Conservation (phyloP, 2,888 invertebrate species). For the Volucella inanis region DNA sequence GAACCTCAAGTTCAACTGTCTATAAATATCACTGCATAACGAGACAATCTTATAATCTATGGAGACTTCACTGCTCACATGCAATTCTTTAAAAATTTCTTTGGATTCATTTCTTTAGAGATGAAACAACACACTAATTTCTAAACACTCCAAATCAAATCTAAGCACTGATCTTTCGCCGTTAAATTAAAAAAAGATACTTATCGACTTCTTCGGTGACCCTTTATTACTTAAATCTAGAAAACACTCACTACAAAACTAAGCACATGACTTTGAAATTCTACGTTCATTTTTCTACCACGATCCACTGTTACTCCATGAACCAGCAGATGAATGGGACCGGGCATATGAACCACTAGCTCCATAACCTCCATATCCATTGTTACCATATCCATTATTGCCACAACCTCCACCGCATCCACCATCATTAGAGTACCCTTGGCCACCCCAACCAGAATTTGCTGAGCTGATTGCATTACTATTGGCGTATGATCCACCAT, state of each 20-base stretch:
- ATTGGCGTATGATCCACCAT: slow-evolving; percentile 31
- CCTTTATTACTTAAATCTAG: neutral
- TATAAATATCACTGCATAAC: too few relatives aligned
- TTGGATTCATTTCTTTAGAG: too few relatives aligned
- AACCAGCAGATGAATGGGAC: slow-evolving; percentile 52
- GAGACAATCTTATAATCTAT: too few relatives aligned
- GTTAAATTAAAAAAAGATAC: too few relatives aligned
- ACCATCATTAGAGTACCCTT: slow-evolving; percentile 42
- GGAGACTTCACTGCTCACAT: too few relatives aligned
- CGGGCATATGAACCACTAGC: slow-evolving; percentile 45
- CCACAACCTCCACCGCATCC: slow-evolving; percentile 45
- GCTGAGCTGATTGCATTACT: slow-evolving; percentile 36
- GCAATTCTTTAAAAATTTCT: too few relatives aligned
- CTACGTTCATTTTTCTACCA: slow-evolving; percentile 36
- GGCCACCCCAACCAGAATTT: slow-evolving; percentile 39
- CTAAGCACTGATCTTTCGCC: too few relatives aligned
- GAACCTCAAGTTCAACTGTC: too few relatives aligned
- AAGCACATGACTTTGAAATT: neutral
- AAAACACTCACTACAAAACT: slow-evolving; percentile 5
- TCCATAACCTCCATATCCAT: slow-evolving; percentile 18
- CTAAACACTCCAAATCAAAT: too few relatives aligned
- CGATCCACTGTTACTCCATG: slow-evolving; percentile 58
- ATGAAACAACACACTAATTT: too few relatives aligned
- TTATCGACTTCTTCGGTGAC: neutral
- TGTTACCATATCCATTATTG: slow-evolving; percentile 3